Conservation (phyloP, 2,113 vertebrate genomes). For the Cisticola juncidis region DNA sequence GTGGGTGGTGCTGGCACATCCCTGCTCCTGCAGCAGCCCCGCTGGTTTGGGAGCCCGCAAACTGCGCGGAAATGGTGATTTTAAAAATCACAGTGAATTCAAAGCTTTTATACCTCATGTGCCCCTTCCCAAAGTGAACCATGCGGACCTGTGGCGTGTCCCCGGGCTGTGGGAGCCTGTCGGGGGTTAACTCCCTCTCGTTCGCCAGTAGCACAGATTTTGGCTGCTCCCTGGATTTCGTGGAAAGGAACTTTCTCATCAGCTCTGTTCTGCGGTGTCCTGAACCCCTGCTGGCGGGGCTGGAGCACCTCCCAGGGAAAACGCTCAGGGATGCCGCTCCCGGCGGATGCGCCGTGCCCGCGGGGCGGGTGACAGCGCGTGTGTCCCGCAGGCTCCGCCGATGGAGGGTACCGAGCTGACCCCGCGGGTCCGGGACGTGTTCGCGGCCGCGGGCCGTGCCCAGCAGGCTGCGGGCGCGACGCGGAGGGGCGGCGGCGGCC, state of each 20-base stretch:
- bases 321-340: too few relatives aligned
- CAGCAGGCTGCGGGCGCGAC: conserved; percentile 17
- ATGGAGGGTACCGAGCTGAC: conserved; percentile 77
- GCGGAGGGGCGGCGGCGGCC: conserved; percentile 61
- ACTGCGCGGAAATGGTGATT: neutral
- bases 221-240: neutral
- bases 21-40: neutral
- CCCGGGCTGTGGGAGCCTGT: accelerated
- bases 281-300: neutral
- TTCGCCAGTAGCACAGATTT: neutral
- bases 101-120: neutral
- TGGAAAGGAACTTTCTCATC: accelerated
- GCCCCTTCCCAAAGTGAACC: neutral
- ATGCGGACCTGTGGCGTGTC: neutral
- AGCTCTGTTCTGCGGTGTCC: accelerated
- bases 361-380: neutral
- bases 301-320: too few relatives aligned
- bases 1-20: neutral
- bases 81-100: accelerated
- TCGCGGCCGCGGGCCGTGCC: conserved; percentile 23
- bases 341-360: too few relatives aligned
- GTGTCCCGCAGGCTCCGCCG: conserved; percentile 37
- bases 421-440: conserved; percentile 68
- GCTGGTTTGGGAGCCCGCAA: neutral
- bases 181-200: neutral